Evolutionary conservation across 2,797 vertebrate genomes (phyloP).

Genomic region (Hydrophis major): DNA sequence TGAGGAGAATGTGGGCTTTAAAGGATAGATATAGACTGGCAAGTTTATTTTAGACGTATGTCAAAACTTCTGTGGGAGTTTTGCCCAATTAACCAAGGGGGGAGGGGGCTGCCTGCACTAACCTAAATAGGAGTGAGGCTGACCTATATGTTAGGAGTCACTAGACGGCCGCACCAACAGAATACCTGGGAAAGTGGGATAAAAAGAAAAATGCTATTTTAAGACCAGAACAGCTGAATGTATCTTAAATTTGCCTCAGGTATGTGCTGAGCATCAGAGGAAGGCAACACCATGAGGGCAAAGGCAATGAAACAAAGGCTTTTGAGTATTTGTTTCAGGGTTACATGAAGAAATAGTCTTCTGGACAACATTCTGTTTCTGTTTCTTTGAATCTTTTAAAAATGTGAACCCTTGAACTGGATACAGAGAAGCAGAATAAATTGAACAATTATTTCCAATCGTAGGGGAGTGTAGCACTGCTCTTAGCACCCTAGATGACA

Average conservation of each 20-base stretch:
- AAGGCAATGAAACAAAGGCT: not conserved
- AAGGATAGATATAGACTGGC: not conserved
- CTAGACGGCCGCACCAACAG: not conserved
- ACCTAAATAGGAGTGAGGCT: not conserved
- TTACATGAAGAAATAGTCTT: not conserved
- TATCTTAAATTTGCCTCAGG: not conserved
- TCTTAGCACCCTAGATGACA: not conserved
- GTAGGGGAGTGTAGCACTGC: not conserved
- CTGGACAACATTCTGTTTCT: not conserved
- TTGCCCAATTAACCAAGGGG: not conserved
- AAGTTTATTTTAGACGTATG: not conserved
- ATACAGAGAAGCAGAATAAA: not conserved
- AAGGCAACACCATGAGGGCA: not conserved
- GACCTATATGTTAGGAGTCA: not conserved
- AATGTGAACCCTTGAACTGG: not conserved
- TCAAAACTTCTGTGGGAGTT: not conserved
- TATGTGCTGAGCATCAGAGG: not conserved
- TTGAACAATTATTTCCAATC: not conserved
- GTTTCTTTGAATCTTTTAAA: not conserved
- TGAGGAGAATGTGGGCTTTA: not conserved
- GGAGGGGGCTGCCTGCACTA: not conserved
- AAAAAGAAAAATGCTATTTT: not conserved
- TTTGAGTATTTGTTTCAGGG: not conserved
- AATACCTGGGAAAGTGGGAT: not conserved
- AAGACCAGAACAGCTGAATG: not conserved